These are phyloP conservation scores for Pelodiscus sinensis DNA, from an alignment of 2,113 vertebrate genomes.

Conservation along the genomic window DNA sequence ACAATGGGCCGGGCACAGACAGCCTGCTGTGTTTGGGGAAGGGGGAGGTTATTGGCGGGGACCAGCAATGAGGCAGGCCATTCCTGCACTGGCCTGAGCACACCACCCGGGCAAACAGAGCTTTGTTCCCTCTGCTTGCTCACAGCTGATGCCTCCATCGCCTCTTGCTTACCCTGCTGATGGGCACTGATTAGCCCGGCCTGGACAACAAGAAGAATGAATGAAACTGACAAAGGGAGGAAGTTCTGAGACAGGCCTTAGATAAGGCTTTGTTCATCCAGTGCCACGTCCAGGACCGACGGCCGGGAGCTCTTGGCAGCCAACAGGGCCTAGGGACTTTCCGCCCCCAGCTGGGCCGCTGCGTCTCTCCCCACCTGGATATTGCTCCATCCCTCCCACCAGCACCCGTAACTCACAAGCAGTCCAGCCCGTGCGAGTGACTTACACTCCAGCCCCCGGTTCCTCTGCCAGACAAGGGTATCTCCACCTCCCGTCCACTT, in stretches of 20 bases:
- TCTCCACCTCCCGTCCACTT: constrained; percentile 58
- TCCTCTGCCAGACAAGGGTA: constrained; percentile 25
- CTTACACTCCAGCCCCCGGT: accelerated
- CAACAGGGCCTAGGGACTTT: accelerated
- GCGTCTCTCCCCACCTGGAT: not conserved
- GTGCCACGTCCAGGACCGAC: accelerated
- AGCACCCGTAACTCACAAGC: accelerated
- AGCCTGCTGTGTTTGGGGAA: accelerated
- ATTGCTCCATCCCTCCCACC: not conserved
- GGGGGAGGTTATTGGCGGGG: not conserved
- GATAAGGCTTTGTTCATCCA: not conserved
- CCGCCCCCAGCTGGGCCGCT: accelerated
- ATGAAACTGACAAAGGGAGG: not conserved
- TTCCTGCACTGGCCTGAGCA: accelerated
- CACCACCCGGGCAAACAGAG: accelerated
- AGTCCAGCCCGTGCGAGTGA: accelerated
- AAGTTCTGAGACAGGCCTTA: not conserved
- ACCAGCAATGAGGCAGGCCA: accelerated
- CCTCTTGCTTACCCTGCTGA: accelerated
- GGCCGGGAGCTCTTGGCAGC: accelerated
- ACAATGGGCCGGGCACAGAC: accelerated
- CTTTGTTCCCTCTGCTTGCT: not conserved
- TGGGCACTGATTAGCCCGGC: not conserved
- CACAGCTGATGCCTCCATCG: accelerated
- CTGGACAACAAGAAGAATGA: not conserved